phyloP scores from a whole-genome alignment of 2,888 invertebrate species.

The Stenolophus ochropezus region DNA sequence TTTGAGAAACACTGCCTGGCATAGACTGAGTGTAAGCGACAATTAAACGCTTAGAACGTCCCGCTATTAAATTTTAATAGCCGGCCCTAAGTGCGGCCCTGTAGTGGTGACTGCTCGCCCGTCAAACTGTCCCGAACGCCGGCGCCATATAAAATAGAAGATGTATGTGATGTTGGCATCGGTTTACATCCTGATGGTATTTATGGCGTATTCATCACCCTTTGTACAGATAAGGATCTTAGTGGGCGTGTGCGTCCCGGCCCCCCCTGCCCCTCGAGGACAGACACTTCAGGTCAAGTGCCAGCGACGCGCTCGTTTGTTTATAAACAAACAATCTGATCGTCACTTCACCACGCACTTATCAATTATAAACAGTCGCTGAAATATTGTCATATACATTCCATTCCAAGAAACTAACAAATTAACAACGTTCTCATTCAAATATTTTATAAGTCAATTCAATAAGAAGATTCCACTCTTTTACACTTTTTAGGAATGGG shows the following conservation, averaged over 20 bases:
- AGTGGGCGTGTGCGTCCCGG: conserved; percentile 49
- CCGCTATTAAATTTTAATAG: conserved; percentile 39
- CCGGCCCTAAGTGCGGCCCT: conserved; percentile 39
- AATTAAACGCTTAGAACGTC: conserved; percentile 23
- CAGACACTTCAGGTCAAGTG: neutral
- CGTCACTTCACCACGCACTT: neutral
- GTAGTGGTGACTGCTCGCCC: conserved; percentile 41
- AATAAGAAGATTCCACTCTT: no score
- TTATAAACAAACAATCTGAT: neutral
- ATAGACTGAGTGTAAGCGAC: neutral
- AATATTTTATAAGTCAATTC: no score
- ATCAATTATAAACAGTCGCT: neutral
- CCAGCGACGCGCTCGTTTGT: neutral
- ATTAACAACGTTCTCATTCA: no score
- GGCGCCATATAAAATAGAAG: conserved; percentile 60
- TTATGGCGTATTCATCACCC: conserved; percentile 60
- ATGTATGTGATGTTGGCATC: conserved; percentile 57
- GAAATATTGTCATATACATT: no score
- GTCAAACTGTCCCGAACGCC: conserved; percentile 42
- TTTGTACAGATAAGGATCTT: conserved; percentile 52
- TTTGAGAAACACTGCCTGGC: no score
- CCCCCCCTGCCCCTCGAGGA: neutral
- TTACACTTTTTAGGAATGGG: no score
- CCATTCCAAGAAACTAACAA: no score
- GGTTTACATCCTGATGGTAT: conserved; percentile 58